Percentiles rank a stretch among this genome's conserved stretches.
These are phyloP conservation scores for Ichneumoninae sp. DNA, from an alignment of 2,888 invertebrate species.

Conservation along the genomic window DNA sequence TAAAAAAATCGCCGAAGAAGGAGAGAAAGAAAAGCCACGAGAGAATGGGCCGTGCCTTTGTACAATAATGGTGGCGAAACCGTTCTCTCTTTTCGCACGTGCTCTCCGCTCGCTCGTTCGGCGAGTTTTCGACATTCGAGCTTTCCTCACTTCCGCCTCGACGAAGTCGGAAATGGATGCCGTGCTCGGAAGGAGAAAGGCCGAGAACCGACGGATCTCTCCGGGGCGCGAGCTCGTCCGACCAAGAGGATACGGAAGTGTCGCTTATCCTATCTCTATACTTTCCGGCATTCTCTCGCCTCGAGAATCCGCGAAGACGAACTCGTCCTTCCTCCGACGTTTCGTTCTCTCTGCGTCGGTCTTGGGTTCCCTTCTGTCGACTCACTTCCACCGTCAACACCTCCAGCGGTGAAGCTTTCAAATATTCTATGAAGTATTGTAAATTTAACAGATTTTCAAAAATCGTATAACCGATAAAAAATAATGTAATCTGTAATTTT, in stretches of 20 bases:
- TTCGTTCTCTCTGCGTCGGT: slow-evolving; percentile 1
- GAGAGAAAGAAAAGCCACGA: slow-evolving; percentile 29
- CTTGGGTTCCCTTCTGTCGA: background rate
- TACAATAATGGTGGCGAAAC: slow-evolving; percentile 29
- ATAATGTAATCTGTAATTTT: no score
- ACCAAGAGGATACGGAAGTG: slow-evolving; percentile 43
- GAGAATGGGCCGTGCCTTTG: slow-evolving; percentile 27
- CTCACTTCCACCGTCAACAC: background rate
- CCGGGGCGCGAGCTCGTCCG: slow-evolving; percentile 19
- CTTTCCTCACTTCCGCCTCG: slow-evolving; percentile 35
- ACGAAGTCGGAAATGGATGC: slow-evolving; percentile 36
- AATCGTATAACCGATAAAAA: no score
- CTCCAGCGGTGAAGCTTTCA: background rate
- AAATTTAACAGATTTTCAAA: no score
- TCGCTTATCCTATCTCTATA: slow-evolving; percentile 38
- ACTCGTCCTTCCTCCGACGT: slow-evolving; percentile 17
- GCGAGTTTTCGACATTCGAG: slow-evolving; percentile 26
- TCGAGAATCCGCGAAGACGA: slow-evolving; percentile 37
- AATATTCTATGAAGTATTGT: no score
- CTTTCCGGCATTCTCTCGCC: slow-evolving; percentile 49
- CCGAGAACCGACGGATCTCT: slow-evolving; percentile 11
- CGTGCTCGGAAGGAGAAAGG: slow-evolving; percentile 1
- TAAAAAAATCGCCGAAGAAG: slow-evolving; percentile 33
- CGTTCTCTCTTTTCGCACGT: slow-evolving; percentile 33
- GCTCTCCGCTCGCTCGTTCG: slow-evolving; percentile 30